A percentile compares a stretch with the other conserved stretches of the same genome.
Conservation (phyloP, 2,888 invertebrate species). For the Polylopha cassiicola region DNA sequence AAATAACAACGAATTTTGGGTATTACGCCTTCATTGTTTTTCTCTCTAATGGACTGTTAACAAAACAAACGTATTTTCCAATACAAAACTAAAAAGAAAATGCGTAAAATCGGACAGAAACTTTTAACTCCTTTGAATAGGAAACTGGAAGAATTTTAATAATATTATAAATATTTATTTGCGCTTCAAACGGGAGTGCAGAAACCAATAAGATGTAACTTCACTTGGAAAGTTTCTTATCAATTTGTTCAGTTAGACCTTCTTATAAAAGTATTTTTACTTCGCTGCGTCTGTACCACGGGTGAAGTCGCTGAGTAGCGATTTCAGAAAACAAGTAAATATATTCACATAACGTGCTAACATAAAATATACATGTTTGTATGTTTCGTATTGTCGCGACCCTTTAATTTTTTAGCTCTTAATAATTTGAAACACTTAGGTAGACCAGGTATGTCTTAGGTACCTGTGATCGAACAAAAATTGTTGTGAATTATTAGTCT, state of each 20-base stretch:
- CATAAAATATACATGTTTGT: background rate
- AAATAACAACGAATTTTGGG: too few species aligned
- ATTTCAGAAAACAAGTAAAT: background rate
- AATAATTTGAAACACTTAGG: too few species aligned
- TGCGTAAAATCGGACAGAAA: slow-evolving; percentile 19
- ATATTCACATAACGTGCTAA: background rate
- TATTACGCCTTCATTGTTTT: background rate
- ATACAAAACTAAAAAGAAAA: slow-evolving; percentile 11
- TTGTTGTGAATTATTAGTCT: too few species aligned
- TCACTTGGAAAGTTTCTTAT: slow-evolving; percentile 37
- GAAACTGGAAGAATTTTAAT: slow-evolving; percentile 16
- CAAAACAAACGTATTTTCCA: slow-evolving; percentile 13
- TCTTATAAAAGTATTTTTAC: slow-evolving; percentile 1
- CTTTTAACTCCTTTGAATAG: slow-evolving; percentile 8
- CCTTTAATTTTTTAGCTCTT: too few species aligned
- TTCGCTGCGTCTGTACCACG: too few species aligned
- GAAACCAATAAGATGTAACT: slow-evolving; percentile 48
- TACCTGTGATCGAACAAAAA: too few species aligned
- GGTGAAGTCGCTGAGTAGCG: background rate
- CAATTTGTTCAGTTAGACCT: slow-evolving; percentile 9
- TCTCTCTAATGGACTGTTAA: slow-evolving; percentile 2
- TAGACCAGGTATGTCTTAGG: too few species aligned
- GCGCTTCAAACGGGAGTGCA: slow-evolving; percentile 35
- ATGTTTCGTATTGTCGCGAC: background rate
- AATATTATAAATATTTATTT: slow-evolving; percentile 28